Evolutionary conservation across 1,140 invertebrate species (phyloP).

Genomic region (Druon quercuslanigerum): DNA sequence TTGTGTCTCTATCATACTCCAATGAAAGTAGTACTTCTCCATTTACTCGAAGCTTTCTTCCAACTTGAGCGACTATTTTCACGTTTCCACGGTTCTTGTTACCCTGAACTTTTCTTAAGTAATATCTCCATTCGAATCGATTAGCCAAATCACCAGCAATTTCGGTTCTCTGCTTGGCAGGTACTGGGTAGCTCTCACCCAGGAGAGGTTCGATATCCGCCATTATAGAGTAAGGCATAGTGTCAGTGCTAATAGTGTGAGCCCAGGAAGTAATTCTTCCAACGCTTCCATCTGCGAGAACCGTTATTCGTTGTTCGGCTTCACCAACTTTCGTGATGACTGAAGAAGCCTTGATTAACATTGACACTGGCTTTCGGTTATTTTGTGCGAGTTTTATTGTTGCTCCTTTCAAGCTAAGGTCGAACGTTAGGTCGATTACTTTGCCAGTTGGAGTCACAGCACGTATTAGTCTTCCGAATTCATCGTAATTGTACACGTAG

Average conservation of each 20-base stretch:
- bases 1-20: constrained; percentile 93
- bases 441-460: constrained; percentile 95
- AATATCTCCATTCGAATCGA: constrained; percentile 96
- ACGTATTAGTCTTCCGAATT: constrained; percentile 92
- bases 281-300: constrained; percentile 89
- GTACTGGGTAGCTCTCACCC: constrained; percentile 92
- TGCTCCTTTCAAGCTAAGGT: constrained; percentile 91
- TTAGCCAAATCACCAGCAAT: constrained; percentile 93
- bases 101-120: constrained; percentile 82
- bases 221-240: constrained; percentile 88
- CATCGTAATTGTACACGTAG: constrained; percentile 96
- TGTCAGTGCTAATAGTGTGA: constrained; percentile 89
- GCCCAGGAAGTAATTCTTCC: constrained; percentile 87
- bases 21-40: constrained; percentile 93
- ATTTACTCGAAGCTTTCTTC: constrained; percentile 89
- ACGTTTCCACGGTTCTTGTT: constrained; percentile 79
- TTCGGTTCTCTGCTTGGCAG: constrained; percentile 91
- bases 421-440: constrained; percentile 89
- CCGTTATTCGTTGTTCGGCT: constrained; percentile 86
- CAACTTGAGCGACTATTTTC: constrained; percentile 87
- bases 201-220: constrained; percentile 88
- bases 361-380: constrained; percentile 86
- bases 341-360: constrained; percentile 91
- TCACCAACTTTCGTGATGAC: constrained; percentile 88
- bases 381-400: constrained; percentile 90